Evolutionary conservation across 2,888 invertebrate genomes (phyloP).

Genomic region (Linnaemya vulpina): DNA sequence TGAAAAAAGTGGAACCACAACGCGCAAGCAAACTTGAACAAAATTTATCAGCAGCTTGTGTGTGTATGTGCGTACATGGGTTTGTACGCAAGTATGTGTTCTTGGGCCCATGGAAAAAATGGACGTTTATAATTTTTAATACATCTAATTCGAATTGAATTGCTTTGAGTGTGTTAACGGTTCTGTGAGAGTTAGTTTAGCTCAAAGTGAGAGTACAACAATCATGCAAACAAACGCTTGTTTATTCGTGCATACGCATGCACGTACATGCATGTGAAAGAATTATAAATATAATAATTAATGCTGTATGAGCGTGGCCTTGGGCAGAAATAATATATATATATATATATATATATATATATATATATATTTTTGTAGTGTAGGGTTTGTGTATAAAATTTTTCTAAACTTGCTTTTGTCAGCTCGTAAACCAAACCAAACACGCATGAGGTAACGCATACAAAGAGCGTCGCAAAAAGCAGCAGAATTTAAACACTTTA

Average conservation of each 20-base stretch:
- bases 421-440: constrained; percentile 47
- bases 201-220: constrained; percentile 8
- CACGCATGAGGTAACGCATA: constrained; percentile 54
- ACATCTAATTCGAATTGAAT: constrained; percentile 64
- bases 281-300: constrained; percentile 31
- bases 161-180: constrained; percentile 29
- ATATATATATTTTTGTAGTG: not conserved
- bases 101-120: not conserved
- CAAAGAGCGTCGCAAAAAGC: constrained; percentile 13
- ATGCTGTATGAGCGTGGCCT: constrained; percentile 49
- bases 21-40: constrained; percentile 11
- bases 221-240: not conserved
- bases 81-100: not conserved
- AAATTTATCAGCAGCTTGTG: not conserved
- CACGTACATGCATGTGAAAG: not conserved
- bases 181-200: constrained; percentile 3
- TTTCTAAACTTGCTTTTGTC: constrained; percentile 45
- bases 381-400: no score
- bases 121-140: constrained; percentile 42
- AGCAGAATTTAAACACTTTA: not conserved
- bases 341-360: not conserved
- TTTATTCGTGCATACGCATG: not conserved
- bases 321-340: constrained; percentile 31
- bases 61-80: not conserved
- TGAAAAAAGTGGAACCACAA: constrained; percentile 43